Conservation (phyloP, 2,113 vertebrate species). For the Marcusenius ussheri region DNA sequence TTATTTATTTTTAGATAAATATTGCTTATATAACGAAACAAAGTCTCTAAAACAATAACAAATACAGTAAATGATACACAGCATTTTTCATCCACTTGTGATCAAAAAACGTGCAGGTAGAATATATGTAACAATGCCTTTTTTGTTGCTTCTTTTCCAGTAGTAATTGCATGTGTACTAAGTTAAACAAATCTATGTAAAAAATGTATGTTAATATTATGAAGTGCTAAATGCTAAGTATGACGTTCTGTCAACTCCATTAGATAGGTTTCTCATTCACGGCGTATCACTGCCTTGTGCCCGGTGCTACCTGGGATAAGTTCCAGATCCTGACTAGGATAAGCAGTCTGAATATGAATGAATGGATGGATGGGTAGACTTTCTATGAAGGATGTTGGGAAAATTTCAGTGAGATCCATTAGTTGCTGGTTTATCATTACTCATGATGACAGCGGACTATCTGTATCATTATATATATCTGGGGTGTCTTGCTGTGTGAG, state of each 20-base stretch:
- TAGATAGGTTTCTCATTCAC: background rate
- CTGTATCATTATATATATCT: background rate
- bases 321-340: background rate
- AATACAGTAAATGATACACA: background rate
- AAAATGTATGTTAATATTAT: background rate
- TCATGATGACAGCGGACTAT: background rate
- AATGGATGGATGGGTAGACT: background rate
- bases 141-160: background rate
- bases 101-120: background rate
- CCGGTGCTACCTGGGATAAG: background rate
- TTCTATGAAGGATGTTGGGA: background rate
- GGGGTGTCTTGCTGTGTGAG: slow-evolving; percentile 23
- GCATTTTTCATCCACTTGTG: background rate
- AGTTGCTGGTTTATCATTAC: background rate
- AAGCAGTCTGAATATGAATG: background rate
- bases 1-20: background rate
- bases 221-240: background rate
- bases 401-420: background rate
- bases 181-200: background rate
- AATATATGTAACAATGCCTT: background rate
- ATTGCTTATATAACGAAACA: background rate
- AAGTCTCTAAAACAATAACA: background rate
- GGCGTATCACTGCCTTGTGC: background rate
- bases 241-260: background rate
- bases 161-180: background rate